Evolutionary conservation across 2,888 invertebrate species (phyloP).

Genomic region (Pseudococcus viburni): DNA sequence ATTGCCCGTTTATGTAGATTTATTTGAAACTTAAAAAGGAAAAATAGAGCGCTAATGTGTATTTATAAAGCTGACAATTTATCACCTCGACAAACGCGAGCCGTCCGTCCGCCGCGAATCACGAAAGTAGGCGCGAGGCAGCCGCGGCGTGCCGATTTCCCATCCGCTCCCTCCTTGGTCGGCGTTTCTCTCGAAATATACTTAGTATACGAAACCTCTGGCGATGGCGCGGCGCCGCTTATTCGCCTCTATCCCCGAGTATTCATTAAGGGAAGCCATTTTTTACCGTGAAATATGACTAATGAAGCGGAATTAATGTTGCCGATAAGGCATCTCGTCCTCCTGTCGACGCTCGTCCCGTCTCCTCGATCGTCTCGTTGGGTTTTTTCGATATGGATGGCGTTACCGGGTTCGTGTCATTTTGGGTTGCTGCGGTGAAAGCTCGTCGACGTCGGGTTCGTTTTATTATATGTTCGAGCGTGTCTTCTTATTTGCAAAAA

Average conservation of each 20-base stretch:
- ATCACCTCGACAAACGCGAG: conserved; percentile 56
- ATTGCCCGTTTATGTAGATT: conserved; percentile 64
- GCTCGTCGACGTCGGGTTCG: too few relatives aligned
- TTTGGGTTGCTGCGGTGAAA: too few relatives aligned
- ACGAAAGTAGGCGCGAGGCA: background rate
- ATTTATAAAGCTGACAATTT: conserved; percentile 64
- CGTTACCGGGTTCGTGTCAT: too few relatives aligned
- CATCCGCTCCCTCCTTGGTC: background rate
- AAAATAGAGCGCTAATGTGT: conserved; percentile 63
- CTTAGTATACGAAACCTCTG: background rate
- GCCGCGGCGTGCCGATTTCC: conserved; percentile 29
- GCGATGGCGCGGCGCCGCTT: too few relatives aligned
- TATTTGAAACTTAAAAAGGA: conserved; percentile 63
- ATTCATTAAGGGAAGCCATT: conserved; percentile 62
- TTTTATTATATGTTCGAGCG: background rate
- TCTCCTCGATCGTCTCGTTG: background rate
- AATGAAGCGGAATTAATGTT: conserved; percentile 64
- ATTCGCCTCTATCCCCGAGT: conserved; percentile 25
- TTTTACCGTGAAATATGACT: conserved; percentile 61
- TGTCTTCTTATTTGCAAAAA: background rate
- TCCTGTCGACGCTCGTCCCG: background rate
- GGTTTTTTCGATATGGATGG: background rate
- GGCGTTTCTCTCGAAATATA: background rate
- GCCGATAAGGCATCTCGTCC: conserved; percentile 60
- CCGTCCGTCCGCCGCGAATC: conserved; percentile 27